Base-by-base conservation (phyloP, 1,140 invertebrate genomes). In the Papilio glaucus region DNA sequence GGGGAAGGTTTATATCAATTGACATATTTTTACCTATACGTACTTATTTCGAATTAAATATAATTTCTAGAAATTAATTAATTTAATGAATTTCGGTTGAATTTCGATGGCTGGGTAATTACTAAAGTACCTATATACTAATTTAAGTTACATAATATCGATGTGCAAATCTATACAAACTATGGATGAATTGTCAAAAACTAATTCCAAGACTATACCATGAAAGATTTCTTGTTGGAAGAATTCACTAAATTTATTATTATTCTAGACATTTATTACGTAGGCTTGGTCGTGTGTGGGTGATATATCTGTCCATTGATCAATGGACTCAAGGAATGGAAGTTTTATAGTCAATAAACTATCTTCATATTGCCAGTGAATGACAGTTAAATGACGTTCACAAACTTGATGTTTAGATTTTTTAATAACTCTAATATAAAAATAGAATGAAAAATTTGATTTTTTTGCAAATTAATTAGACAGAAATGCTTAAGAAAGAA, bases 151-250 rank as follows among this genome's bases (percentile, higher is more conserved):
- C 15, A 9, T 49, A n/a, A n/a, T n/a, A n/a, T 49, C 15, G 18
- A 9, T 21, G 15, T 49, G 45, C 45, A 49, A 45, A 21, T 18
- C 0, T 49, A 0, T 49, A 10, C 15, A 21, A 21, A 49, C 41
- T 0, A 18, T 21, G 2, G 6, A 15, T 18, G 15, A 45, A 45
- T 45, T 45, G 42, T 45, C 15, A 18, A 49, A 9, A 82, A 87
- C 65, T 80, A 77, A 74, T 15, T 65, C 41, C 13, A 72, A 33
- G 37, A 39, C n/a, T n/a, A n/a, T n/a, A n/a, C 29, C 26, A 13
- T 57, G 45, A 72, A 72, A 72, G 29, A 45, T 15, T 61, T 45
- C 4, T 57, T 10, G 9, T 53, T 53, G 18, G 15, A 49, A 18
- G 49, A 57, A 57, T 12, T 9, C 18, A 26, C 9, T 26, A 53